phyloP scores from a whole-genome alignment of 2,797 vertebrate species.

The Calcarius lapponicus region DNA sequence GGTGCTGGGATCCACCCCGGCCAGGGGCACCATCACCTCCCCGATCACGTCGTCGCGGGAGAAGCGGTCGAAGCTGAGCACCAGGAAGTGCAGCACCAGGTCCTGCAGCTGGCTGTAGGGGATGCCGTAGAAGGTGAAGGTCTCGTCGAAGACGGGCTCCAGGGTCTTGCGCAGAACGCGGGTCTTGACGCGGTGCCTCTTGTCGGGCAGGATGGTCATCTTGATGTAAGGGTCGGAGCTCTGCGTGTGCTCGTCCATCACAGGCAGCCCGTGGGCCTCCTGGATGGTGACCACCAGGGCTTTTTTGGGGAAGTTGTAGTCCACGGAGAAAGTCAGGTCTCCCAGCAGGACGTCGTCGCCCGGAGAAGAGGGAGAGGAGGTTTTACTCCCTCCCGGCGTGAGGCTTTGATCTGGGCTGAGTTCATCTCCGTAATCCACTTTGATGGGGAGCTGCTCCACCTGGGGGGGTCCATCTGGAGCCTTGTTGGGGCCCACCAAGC shows the following conservation, averaged over 20 bases:
- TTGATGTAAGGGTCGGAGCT: conserved; percentile 95
- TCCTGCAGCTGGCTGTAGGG: conserved; percentile 93
- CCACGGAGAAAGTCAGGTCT: conserved; percentile 88
- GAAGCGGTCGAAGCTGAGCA: conserved; percentile 96
- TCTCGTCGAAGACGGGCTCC: conserved; percentile 94
- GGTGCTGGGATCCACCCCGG: conserved; percentile 91
- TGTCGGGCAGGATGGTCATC: conserved; percentile 96
- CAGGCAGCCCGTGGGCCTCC: conserved; percentile 88
- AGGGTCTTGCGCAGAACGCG: conserved; percentile 92
- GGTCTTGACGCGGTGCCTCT: conserved; percentile 96
- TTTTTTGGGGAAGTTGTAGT: conserved; percentile 99
- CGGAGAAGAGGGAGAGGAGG: conserved; percentile 86
- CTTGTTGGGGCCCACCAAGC: conserved; percentile 19
- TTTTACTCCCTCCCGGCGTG: conserved; percentile 82
- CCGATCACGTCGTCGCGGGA: conserved; percentile 94
- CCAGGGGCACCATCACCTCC: conserved; percentile 91
- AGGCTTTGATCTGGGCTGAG: conserved; percentile 85
- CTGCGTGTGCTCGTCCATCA: conserved; percentile 88
- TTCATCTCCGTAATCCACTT: conserved; percentile 82
- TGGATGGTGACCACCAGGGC: conserved; percentile 94
- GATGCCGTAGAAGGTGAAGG: conserved; percentile 97
- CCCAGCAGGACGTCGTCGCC: conserved; percentile 83
- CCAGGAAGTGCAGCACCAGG: conserved; percentile 93
- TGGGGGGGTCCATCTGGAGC: not conserved
- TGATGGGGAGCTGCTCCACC: conserved; percentile 83